A percentile compares a stretch with the other conserved stretches of the same genome.
Evolutionary conservation across 2,113 vertebrate genomes (phyloP).

Genomic region (Ceratotherium simum): DNA sequence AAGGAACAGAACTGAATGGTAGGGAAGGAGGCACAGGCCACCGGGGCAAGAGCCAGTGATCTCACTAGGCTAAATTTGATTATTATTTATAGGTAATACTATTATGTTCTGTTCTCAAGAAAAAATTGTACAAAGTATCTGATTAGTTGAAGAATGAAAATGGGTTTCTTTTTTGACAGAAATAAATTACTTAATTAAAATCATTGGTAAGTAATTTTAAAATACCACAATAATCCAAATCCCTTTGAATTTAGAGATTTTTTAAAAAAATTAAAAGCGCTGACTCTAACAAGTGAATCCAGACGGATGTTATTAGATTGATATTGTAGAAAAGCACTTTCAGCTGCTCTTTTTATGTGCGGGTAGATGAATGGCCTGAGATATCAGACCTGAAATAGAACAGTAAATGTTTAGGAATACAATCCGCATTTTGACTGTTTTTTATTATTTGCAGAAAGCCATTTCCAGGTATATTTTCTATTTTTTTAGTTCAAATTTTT

Average conservation of each 20-base stretch:
- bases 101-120: neutral
- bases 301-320: neutral
- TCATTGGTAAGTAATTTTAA: neutral
- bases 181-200: neutral
- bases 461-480: neutral
- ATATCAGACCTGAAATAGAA: neutral
- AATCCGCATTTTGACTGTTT: neutral
- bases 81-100: neutral
- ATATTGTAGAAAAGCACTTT: neutral
- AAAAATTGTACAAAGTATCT: neutral
- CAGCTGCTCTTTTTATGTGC: neutral
- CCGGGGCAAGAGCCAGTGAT: accelerated
- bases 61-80: neutral
- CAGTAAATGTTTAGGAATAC: neutral
- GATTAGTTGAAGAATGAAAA: neutral
- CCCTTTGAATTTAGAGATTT: neutral
- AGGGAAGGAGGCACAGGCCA: neutral
- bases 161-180: neutral
- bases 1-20: neutral
- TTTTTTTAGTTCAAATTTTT: neutral
- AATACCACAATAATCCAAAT: neutral
- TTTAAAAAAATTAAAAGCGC: neutral
- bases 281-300: neutral
- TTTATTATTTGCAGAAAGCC: neutral
- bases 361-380: neutral